phyloP scores from a whole-genome alignment of 2,113 vertebrate genomes.

The Triplophysa siluroides region DNA sequence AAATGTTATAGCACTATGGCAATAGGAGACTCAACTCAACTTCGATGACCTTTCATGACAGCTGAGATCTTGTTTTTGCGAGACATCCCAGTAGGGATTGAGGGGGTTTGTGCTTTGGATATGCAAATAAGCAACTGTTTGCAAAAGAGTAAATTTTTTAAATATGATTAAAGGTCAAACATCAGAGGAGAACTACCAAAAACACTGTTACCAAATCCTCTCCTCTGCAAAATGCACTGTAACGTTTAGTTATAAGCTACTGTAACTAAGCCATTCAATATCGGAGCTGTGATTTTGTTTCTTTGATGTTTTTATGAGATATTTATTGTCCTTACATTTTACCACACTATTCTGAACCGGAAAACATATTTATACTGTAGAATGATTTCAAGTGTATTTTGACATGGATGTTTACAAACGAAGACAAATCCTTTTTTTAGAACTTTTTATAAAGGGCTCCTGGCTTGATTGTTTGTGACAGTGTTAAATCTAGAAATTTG shows the following conservation, averaged over 20 bases:
- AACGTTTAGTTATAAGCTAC: slow-evolving; percentile 55
- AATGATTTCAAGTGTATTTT: slow-evolving; percentile 43
- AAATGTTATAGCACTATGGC: slow-evolving; percentile 60
- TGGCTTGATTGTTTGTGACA: slow-evolving; percentile 54
- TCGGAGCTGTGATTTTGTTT: slow-evolving; percentile 47
- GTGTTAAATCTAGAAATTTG: slow-evolving; percentile 56
- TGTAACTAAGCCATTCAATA: slow-evolving; percentile 29
- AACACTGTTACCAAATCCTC: slow-evolving; percentile 51
- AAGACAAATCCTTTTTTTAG: slow-evolving; percentile 54
- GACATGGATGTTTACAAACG: slow-evolving; percentile 43
- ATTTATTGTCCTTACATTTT: not conserved
- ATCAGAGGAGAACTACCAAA: slow-evolving; percentile 34
- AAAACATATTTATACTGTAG: slow-evolving; percentile 35
- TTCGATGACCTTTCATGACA: not conserved
- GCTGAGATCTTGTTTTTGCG: slow-evolving; percentile 14
- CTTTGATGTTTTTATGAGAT: slow-evolving; percentile 37
- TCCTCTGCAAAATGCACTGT: slow-evolving; percentile 63
- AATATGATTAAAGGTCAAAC: slow-evolving; percentile 31
- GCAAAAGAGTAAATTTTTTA: slow-evolving; percentile 21
- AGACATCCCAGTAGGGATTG: not conserved
- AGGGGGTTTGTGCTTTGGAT: slow-evolving; percentile 10
- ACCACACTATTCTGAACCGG: slow-evolving; percentile 50
- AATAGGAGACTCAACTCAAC: slow-evolving; percentile 40
- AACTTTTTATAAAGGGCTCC: slow-evolving; percentile 55
- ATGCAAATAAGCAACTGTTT: not conserved